Evolutionary conservation across 2,888 invertebrate genomes (phyloP).

Genomic region (Chymomyza caudatula): DNA sequence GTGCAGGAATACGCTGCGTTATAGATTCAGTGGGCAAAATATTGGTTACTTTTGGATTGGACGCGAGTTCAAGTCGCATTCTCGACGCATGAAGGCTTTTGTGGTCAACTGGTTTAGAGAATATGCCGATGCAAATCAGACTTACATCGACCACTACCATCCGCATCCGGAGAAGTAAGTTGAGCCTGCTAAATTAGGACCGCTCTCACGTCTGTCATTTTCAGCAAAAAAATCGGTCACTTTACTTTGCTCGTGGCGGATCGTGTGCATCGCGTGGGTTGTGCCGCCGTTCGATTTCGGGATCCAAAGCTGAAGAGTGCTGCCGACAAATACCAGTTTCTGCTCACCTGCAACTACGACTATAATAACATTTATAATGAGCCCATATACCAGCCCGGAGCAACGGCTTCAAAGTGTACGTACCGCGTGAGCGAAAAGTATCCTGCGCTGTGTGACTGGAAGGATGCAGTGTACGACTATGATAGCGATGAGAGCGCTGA

Average conservation of each 20-base stretch:
- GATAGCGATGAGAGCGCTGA: slow-evolving; percentile 62
- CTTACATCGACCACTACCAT: slow-evolving; percentile 65
- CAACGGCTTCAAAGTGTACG: slow-evolving; percentile 67
- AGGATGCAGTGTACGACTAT: slow-evolving; percentile 53
- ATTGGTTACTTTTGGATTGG: slow-evolving; percentile 75
- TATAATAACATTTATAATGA: slow-evolving; percentile 72
- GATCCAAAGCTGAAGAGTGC: slow-evolving; percentile 23
- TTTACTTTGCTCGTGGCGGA: slow-evolving; percentile 75
- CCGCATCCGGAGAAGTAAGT: slow-evolving; percentile 64
- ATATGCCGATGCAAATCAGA: slow-evolving; percentile 72
- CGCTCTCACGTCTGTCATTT: slow-evolving; percentile 1
- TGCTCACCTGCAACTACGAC: slow-evolving; percentile 77
- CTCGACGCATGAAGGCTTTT: slow-evolving; percentile 73
- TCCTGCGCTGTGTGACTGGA: slow-evolving; percentile 73
- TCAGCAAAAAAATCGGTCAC: slow-evolving; percentile 76
- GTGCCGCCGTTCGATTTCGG: slow-evolving; percentile 70
- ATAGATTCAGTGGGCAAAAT: slow-evolving; percentile 73
- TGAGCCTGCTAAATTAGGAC: neutral
- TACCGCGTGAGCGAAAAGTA: slow-evolving; percentile 63
- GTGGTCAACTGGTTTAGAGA: slow-evolving; percentile 75
- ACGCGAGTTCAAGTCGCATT: slow-evolving; percentile 74
- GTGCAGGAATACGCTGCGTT: slow-evolving; percentile 74
- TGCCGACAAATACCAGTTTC: slow-evolving; percentile 48
- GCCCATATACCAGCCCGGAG: slow-evolving; percentile 69
- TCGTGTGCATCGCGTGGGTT: slow-evolving; percentile 74